Evolutionary conservation across 1,140 invertebrate genomes (phyloP), one percentile per base, ranked within the genome.

Genomic region (Drosophila burlai): DNA sequence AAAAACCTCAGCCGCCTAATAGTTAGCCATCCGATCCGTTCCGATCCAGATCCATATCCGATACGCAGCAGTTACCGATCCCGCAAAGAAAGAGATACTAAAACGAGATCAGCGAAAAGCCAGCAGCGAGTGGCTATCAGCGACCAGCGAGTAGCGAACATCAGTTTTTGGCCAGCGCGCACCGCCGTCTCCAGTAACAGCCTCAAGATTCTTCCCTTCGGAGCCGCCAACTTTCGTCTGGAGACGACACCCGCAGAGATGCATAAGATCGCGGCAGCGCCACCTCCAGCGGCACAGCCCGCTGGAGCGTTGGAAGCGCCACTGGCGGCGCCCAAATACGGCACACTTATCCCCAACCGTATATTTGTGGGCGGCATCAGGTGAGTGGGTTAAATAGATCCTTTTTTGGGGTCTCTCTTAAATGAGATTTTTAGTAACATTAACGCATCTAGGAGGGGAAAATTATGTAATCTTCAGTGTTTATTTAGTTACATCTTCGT

Each of bases 311-410:
- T 93, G 47, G 92, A 93, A 42, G 94, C 94, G 21, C 94, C 94
- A n/a, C 93, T 94, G 34, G 94, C 95, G 69, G 96, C 95, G 16
- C 96, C 95, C 16, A 96, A 96, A 93, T 96, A 95, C 85, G 96
- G 96, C 58, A 97, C 96, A 46, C 93, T 97, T 49, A 97, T 99
- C 77, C 98, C 98, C 68, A 99, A 98, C 94, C 95, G 98, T 89
- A 97, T 99, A 87, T 99, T 99, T 94, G 92, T 93, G 61, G 92
- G 92, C 55, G 92, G 92, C 46, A 93, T 93, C 34, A 93, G 92
- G 92, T 93, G 57, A 91, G 82, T 52, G 29, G 29, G 11, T 13
- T 1, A 1, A 13, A 38, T 1, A 7, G 31, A 15, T 26, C 4
- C 7, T 1, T 13, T 8, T 1, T 13, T 4, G 0, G 54, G 54